Evolutionary conservation across 2,888 invertebrate species (phyloP), one percentile per base, ranked within the genome.

Genomic region (Netelia inedita): DNA sequence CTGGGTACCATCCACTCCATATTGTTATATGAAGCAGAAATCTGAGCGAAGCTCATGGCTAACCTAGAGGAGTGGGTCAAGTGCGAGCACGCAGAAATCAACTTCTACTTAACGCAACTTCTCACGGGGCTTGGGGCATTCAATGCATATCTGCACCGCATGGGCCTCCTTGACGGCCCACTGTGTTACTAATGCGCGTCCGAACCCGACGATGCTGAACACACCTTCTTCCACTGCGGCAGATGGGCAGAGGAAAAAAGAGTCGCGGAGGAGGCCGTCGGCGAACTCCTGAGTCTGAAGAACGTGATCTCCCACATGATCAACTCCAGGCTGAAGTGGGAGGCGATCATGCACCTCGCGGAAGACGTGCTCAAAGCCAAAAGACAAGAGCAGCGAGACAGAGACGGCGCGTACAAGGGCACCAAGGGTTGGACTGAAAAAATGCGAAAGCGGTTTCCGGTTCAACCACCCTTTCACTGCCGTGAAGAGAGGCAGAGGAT

Each of bases 41-140:
- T n/a, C n/a, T n/a, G n/a, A 1, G 72, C 35, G 2, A 69, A 35
- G 9, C 69, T 84, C 3, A 71, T 84, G 1, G 61, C 69, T 10
- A 23, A 43, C 35, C 10, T 84, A 16, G 23, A 21, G 14, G 9
- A 35, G 16, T 85, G 73, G 83, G n/a, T 66, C 1, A 19, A 19
- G 0, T 41, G 82, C 0, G 65, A 50, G 3, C 71, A 76, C 16
- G 83, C 65, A 2, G 82, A 85, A 8, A 75, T 82, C 1, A 71
- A 78, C 28, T 89, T 79, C 57, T 86, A 86, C 80, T 57, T 88
- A 0, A 89, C 87, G 3, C 88, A 89, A 80, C 66, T 88, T n/a
- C 79, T 89, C 1, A 86, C 84, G 8, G 88, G 87, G 9, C 88
- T 87, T 65, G 88, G 88, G 2, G 82, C 78, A 53, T 90, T 89